Evolutionary conservation across 1,140 invertebrate species (phyloP), one percentile per base, ranked within the genome.

Genomic region (Trichoplusia ni): DNA sequence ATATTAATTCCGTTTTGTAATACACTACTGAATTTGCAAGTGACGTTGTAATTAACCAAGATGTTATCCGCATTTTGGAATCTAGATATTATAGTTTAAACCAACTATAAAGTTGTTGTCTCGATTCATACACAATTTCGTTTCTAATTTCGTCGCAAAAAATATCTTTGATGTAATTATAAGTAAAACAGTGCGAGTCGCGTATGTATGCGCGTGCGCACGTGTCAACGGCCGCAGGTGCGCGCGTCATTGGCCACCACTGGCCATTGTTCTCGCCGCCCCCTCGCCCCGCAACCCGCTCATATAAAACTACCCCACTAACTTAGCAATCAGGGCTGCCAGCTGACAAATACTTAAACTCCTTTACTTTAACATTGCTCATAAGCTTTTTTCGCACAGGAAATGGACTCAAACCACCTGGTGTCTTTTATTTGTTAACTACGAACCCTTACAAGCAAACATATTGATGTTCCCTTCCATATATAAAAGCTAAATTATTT

Each of bases 191-290:
- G 33, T 27, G 58, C 56, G 54, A 51, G 49, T 40, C 42, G 51
- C 31, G 31, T 18, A 38, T 33, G 40, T 16, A 16, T 61, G 73
- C 76, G 74, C 71, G 49, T 37, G 73, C 75, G 80, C 82, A 79
- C 77, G 81, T 81, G 82, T 84, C 82, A 83, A 83, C 73, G 82
- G 56, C 80, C 84, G 77, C 80, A 81, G 84, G 75, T 81, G 80
- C 46, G 47, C 70, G 64, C 64, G 73, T 86, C 81, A 76, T 82
- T 85, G 84, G 73, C 81, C 80, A 77, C 65, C 46, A 56, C 42
- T 46, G 60, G 69, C 73, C 77, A 84, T 85, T 85, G 81, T 85
- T 82, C 72, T 49, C 29, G 18, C 29, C 40, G 6, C 31, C 16
- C 23, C 25, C 29, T 7, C 7, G 27, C 56, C 13, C 46, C 14